Evolutionary conservation across 2,888 invertebrate species (phyloP), one percentile per base, ranked within the genome.

Genomic region (Argynnis bischoffii): DNA sequence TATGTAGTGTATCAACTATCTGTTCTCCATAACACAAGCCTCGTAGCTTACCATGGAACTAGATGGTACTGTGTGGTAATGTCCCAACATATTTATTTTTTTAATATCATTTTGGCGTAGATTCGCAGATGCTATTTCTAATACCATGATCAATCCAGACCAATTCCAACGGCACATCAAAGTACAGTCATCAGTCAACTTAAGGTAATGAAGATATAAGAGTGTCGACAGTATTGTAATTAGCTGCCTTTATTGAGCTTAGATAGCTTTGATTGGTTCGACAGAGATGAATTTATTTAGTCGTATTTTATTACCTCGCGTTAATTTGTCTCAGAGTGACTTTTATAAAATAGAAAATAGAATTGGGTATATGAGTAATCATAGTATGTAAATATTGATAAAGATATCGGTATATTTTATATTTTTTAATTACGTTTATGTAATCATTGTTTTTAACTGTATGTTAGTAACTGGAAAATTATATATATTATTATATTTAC

Each of bases 161-260:
- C 72, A 75, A 77, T 75, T 72, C 74, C 75, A 67, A 74, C 76
- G 76, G 73, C 73, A 76, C 78, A 77, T 80, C 79, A 80, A 77
- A 79, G 79, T 69, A 60, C 65, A 76, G 76, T 81, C 85, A 86
- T 86, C 82, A 85, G 78, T 87, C 86, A 86, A 78, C 71, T 55
- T 67, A 71, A 76, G 74, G 77, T 78, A 81, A 87, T 86, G 82
- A 86, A 86, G 84, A 83, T 79, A 77, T 82, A 78, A 74, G 75
- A 71, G 76, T 76, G 83, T 80, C 80, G 87, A 86, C 86, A 85
- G 83, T 79, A 69, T 73, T 75, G 81, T 87, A 87, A 87, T 88
- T 87, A 87, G 81, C 74, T 78, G 79, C 80, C 79, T 85, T 81
- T 86, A 84, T 84, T 78, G 78, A 79, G 78, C 79, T 75, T 75